Percentiles rank a stretch among this genome's conserved stretches.
phyloP scores from a whole-genome alignment of 2,113 vertebrate species.

The Neotragus moschatus region DNA sequence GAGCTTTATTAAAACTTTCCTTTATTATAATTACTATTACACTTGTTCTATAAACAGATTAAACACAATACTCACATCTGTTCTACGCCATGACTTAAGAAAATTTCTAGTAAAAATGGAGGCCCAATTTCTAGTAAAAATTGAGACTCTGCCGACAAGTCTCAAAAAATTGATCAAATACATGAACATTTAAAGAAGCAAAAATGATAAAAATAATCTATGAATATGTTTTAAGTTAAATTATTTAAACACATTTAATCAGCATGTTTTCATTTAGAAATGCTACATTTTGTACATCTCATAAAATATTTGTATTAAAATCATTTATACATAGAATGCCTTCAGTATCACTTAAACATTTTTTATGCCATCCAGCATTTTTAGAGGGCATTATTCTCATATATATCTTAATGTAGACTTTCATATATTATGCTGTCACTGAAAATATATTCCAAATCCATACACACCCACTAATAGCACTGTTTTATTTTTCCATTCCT shows the following conservation, averaged over 20 bases:
- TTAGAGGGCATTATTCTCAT: neutral
- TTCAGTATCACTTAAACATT: neutral
- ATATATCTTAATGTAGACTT: neutral
- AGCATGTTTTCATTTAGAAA: neutral
- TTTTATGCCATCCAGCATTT: neutral
- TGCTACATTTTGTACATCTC: neutral
- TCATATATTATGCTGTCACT: neutral
- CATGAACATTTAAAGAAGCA: neutral
- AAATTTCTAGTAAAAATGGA: neutral
- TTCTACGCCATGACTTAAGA: neutral
- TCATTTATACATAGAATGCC: neutral
- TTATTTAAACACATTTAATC: neutral
- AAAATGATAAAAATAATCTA: neutral
- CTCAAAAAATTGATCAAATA: neutral
- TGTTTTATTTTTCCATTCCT: neutral
- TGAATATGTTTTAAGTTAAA: neutral
- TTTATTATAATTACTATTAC: neutral
- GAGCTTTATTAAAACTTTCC: neutral
- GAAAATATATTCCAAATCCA: neutral
- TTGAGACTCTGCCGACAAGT: neutral
- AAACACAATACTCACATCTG: neutral
- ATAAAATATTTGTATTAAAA: neutral
- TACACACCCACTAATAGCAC: neutral
- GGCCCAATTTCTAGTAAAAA: neutral
- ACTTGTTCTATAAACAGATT: neutral